These are phyloP conservation scores for Nemoura dubitans DNA, from an alignment of 2,888 invertebrate species.

Conservation along the genomic window DNA sequence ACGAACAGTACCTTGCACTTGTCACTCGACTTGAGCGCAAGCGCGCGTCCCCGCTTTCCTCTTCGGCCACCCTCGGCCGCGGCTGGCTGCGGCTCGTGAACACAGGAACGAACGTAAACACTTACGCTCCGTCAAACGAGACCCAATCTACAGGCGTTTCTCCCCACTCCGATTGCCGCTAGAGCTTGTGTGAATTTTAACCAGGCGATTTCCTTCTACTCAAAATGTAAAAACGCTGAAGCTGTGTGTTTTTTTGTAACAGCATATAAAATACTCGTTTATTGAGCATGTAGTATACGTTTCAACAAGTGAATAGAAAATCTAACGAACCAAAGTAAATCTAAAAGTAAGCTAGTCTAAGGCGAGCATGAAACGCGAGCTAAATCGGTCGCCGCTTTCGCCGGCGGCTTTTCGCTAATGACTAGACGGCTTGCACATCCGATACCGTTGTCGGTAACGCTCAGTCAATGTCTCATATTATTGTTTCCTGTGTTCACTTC, in stretches of 20 bases:
- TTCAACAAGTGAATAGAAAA: constrained; percentile 38
- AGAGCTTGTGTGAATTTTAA: not conserved
- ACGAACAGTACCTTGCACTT: constrained; percentile 79
- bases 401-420: not conserved
- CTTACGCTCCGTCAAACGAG: not conserved
- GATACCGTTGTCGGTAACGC: constrained; percentile 39
- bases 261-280: constrained; percentile 51
- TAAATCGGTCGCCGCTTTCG: constrained; percentile 22
- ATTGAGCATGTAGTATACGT: constrained; percentile 48
- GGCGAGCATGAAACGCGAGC: constrained; percentile 23
- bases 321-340: constrained; percentile 1
- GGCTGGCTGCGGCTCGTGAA: constrained; percentile 58
- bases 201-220: not conserved
- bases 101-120: constrained; percentile 61
- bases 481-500: constrained; percentile 51
- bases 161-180: not conserved
- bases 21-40: constrained; percentile 81
- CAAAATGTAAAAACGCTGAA: constrained; percentile 22
- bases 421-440: constrained; percentile 21
- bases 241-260: constrained; percentile 46
- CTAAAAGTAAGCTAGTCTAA: constrained; percentile 16
- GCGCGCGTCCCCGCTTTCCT: constrained; percentile 70
- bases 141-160: constrained; percentile 10
- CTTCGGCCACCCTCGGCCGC: constrained; percentile 44
- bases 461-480: constrained; percentile 39